Evolutionary conservation across 1,140 invertebrate species (phyloP), one percentile per base, ranked within the genome.

Genomic region (Hydropsyche tenuis): DNA sequence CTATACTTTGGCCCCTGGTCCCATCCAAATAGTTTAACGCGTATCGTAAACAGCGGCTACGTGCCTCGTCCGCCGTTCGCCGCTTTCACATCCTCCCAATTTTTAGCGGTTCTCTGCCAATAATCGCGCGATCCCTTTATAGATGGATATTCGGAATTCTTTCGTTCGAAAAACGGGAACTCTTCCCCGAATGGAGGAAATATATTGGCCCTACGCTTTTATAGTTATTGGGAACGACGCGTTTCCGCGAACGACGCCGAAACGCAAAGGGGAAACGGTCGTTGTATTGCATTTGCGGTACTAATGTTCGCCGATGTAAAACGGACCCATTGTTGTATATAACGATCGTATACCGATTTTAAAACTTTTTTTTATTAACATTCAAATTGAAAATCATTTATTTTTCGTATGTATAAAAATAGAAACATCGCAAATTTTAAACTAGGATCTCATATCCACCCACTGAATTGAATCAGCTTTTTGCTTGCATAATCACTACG

Each of bases 141-240:
- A 16, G 48, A 60, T 37, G 68, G 60, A 76, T 73, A 72, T 76
- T 72, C 72, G 43, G 69, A 71, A 76, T 70, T 76, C 72, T 73
- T 69, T 46, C 48, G 16, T 6, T 16, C 4, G 56, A n/a, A 60
- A 27, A 60, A 12, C 23, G 48, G 46, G 37, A 37, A 37, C 30
- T 37, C 56, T 62, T 56, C 65, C 71, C 70, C 69, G 73, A 76
- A 76, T 73, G 66, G 72, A 65, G 73, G 73, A 76, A 76, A 76
- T 76, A 76, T 76, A 76, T 70, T 56, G 75, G 63, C 72, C 60
- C 71, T 76, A 73, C 71, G 56, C 73, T 76, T 76, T 76, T 76
- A 76, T 73, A 73, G 72, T 73, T 72, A 76, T 76, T 69, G 72
- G 69, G 51, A 51, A 69, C 30, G 75, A 72, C 72, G 68, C 75